Evolutionary conservation across 2,888 invertebrate genomes (phyloP).

Genomic region (Drosophila mulleri): DNA sequence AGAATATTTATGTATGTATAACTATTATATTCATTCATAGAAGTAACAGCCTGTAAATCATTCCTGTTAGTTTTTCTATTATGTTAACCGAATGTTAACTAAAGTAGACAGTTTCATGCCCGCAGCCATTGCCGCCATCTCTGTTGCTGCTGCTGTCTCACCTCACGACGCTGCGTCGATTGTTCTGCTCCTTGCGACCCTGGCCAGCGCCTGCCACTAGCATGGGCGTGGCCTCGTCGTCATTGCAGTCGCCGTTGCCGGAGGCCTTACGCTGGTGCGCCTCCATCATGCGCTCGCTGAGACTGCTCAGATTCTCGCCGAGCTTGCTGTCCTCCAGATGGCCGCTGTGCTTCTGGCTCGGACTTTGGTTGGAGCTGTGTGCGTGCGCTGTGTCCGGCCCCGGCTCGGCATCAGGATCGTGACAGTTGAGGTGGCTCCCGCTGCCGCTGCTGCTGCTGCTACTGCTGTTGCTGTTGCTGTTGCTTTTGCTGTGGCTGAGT

Average conservation of each 20-base stretch:
- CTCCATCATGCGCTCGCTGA: conserved; percentile 75
- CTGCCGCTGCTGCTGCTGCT: conserved; percentile 12
- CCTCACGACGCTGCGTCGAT: conserved; percentile 84
- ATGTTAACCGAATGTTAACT: too few relatives aligned
- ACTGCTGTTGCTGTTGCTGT: conserved; percentile 18
- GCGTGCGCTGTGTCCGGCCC: conserved; percentile 3
- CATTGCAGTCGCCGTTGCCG: conserved; percentile 40
- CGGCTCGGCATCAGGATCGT: conserved; percentile 25
- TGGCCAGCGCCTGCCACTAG: conserved; percentile 48
- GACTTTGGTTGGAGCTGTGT: conserved; percentile 28
- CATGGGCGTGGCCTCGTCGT: conserved; percentile 51
- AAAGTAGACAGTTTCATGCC: not conserved
- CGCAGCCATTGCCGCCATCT: not conserved
- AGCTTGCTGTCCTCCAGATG: conserved; percentile 7
- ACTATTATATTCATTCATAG: too few relatives aligned
- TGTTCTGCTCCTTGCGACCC: conserved; percentile 84
- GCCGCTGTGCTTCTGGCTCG: conserved; percentile 35
- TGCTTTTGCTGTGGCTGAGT: conserved; percentile 47
- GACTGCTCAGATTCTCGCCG: conserved; percentile 65
- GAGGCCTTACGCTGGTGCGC: conserved; percentile 50
- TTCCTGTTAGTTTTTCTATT: too few relatives aligned
- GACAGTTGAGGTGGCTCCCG: conserved; percentile 16
- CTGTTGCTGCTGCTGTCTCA: conserved; percentile 60
- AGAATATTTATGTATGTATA: too few relatives aligned
- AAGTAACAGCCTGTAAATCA: too few relatives aligned